Base-by-base conservation (phyloP, 2,888 invertebrate species). In the Chloroclystis v-ata region DNA sequence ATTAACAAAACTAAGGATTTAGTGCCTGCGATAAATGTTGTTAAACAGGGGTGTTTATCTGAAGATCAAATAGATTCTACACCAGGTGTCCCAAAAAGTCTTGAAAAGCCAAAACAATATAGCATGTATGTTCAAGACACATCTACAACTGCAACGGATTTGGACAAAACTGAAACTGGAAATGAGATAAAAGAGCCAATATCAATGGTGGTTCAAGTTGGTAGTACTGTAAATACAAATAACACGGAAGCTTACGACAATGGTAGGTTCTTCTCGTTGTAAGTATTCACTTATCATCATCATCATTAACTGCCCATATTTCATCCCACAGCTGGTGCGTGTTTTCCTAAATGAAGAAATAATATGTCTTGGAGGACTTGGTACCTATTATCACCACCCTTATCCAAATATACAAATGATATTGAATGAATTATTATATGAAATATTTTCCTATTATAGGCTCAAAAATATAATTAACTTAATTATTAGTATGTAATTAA, bases 201-300 rank as follows among this genome's bases (percentile, higher is more conserved):
- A 60, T 81, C 79, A 4, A 56, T 79, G 67, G 53, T 59, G 3
- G 77, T 67, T 13, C 73, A 78, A 66, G 58, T 72, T 13, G 75
- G 75, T 16, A 75, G 71, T 49, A 71, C 61, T 10, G 54, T 41
- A 28, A 59, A 56, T 7, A 57, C 63, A 3, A 57, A 57, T 16
- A 45, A 57, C 20, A 59, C 60, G 10, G 48, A 61, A 30, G 56
- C 57, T n/a, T 56, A 63, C 29, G 75, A 74, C 44, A 63, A 73
- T 53, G 67, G 68, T 67, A 56, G 56, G 9, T 38, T 20, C 9
- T n/a, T n/a, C n/a, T n/a, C n/a, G n/a, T n/a, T n/a, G n/a, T n/a
- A n/a, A n/a, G n/a, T n/a, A n/a, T n/a, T n/a, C n/a, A n/a, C n/a
- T n/a, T n/a, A n/a, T n/a, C n/a, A n/a, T n/a, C n/a, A n/a, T n/a